Evolutionary conservation across 2,888 invertebrate genomes (phyloP), one percentile per base, ranked within the genome.

Genomic region (Pheosia tremula): DNA sequence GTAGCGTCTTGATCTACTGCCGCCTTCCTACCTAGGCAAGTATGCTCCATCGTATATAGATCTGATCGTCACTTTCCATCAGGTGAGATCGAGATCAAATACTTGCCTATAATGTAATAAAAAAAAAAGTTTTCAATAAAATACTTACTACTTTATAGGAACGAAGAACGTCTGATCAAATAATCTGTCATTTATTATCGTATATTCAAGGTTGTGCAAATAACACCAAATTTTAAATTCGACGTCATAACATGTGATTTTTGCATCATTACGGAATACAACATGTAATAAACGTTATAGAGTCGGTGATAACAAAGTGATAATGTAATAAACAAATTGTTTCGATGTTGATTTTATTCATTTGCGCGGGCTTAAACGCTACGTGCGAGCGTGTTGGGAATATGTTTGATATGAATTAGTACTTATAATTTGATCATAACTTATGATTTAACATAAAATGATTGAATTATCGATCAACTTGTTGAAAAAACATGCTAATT

Each of bases 241-340:
- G 3, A 45, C 41, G 10, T 56, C 50, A 60, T 4, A 49, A 52
- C 69, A 53, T 59, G 59, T 61, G 24, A 53, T 56, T 52, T 61
- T 64, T 10, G 7, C 50, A 50, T 50, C 50, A 50, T 47, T 52
- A 57, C 59, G 43, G 24, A 24, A 13, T 13, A 24, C 38, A 9
- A 5, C 13, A 38, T 24, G 36, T 38, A 11, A 52, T 52, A 52
- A 24, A 9, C 47, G 56, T 62, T 57, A 66, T 73, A 70, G 70
- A 75, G 60, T 53, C 41, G 38, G 61, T 54, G 74, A 64, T 70
- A 73, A 70, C 68, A 24, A 13, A 36, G 60, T 43, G 66, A 68
- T 73, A 75, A 70, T 64, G 58, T 47, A n/a, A 47, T 47, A n/a
- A 11, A 47, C n/a, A 47, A 11, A 47, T 47, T n/a, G 9, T n/a